Percentiles rank a stretch among this genome's conserved stretches.
Conservation (phyloP, 2,888 invertebrate genomes). For the Chloromyia formosa region DNA sequence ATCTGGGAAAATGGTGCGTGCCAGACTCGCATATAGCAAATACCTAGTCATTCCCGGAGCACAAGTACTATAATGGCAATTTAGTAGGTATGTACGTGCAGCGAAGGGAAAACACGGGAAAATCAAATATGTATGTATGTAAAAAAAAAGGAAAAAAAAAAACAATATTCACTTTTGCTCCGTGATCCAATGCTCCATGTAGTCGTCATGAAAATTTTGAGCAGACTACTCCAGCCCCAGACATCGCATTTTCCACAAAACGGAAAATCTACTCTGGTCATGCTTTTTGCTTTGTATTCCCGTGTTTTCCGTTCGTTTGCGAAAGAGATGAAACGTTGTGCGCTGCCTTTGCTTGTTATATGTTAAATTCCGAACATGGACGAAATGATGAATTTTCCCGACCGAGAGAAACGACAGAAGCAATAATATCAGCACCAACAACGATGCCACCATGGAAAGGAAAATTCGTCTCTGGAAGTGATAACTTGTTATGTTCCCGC, state of each 20-base stretch:
- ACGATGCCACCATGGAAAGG: neutral
- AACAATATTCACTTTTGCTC: conserved; percentile 41
- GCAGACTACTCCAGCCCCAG: conserved; percentile 40
- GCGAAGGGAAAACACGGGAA: neutral
- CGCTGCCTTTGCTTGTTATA: no score
- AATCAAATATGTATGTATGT: conserved; percentile 20
- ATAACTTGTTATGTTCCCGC: conserved; percentile 8
- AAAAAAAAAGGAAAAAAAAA: conserved; percentile 26
- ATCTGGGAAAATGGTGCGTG: neutral
- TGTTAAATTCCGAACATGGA: conserved; percentile 23
- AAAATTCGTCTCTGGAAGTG: conserved; percentile 9
- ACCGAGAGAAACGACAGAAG: neutral
- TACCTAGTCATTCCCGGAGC: conserved; percentile 39
- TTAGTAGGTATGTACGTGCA: neutral
- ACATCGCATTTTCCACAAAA: conserved; percentile 26
- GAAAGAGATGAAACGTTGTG: conserved; percentile 41
- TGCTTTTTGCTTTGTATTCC: conserved; percentile 39
- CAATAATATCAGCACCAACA: conserved; percentile 4
- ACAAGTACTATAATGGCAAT: conserved; percentile 2
- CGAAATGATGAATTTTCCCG: conserved; percentile 38
- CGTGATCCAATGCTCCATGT: conserved; percentile 25
- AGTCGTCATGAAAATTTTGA: conserved; percentile 38
- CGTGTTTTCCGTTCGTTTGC: conserved; percentile 35
- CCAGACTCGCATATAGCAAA: neutral
- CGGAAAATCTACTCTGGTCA: conserved; percentile 42